Evolutionary conservation across 2,797 vertebrate species (phyloP).

Genomic region (Malurus splendens): DNA sequence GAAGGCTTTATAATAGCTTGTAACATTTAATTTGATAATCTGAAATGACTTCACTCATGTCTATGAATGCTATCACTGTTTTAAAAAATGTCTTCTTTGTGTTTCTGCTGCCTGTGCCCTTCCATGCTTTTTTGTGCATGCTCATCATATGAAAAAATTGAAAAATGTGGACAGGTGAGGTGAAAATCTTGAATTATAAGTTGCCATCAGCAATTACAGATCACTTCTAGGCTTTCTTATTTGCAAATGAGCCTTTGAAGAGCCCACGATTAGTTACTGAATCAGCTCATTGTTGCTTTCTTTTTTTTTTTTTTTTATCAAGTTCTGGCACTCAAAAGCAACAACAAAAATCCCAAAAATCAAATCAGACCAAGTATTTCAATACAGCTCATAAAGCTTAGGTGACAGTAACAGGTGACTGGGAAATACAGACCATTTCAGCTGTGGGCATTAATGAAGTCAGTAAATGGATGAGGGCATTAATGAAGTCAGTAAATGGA

Average conservation of each 20-base stretch:
- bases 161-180: not conserved
- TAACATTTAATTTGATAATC: not conserved
- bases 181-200: not conserved
- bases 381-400: not conserved
- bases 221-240: not conserved
- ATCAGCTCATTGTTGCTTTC: not conserved
- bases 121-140: not conserved
- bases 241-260: not conserved
- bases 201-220: not conserved
- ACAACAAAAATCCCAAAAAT: not conserved
- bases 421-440: not conserved
- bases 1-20: not conserved
- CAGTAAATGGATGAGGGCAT: not conserved
- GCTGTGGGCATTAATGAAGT: not conserved
- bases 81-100: not conserved
- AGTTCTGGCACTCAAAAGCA: not conserved
- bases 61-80: not conserved
- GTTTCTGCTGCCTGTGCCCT: not conserved
- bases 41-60: not conserved
- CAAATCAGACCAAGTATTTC: not conserved
- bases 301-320: not conserved
- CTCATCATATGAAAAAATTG: not conserved
- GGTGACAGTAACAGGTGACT: not conserved
- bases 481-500: not conserved
- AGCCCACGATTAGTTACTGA: not conserved